phyloP scores from a whole-genome alignment of 2,888 invertebrate genomes.

The Furcula furcula region DNA sequence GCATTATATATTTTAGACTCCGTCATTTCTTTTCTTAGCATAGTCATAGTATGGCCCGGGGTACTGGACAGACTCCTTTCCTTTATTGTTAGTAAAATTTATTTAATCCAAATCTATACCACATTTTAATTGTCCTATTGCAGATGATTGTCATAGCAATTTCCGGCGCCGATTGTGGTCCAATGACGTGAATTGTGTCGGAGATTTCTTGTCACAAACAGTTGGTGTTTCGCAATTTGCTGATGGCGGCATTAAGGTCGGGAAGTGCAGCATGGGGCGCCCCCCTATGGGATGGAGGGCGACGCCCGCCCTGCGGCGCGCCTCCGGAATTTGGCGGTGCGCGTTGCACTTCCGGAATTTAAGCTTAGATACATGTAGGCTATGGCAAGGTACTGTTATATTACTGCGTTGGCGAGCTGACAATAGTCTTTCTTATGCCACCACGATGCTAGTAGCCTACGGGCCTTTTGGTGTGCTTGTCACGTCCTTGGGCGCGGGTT shows the following conservation, averaged over 20 bases:
- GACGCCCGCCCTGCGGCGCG: constrained; percentile 52
- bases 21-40: too few relatives aligned
- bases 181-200: constrained; percentile 67
- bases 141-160: constrained; percentile 55
- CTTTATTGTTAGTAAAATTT: too few relatives aligned
- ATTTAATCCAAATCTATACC: too few relatives aligned
- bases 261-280: constrained; percentile 53
- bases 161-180: constrained; percentile 54
- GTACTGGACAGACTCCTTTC: too few relatives aligned
- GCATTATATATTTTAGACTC: too few relatives aligned
- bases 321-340: constrained; percentile 74
- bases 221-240: constrained; percentile 78
- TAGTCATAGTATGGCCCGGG: too few relatives aligned
- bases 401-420: too few relatives aligned
- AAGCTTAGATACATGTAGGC: constrained; percentile 35
- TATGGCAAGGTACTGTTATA: constrained; percentile 35
- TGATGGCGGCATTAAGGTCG: constrained; percentile 77
- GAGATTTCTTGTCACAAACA: constrained; percentile 72
- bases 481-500: too few relatives aligned
- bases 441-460: too few relatives aligned
- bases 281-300: not conserved
- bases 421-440: not conserved
- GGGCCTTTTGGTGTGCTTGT: too few relatives aligned
- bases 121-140: constrained; percentile 36
- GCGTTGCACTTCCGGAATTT: constrained; percentile 63